Evolutionary conservation across 2,113 vertebrate species (phyloP).

Genomic region (Triplophysa dalaica): DNA sequence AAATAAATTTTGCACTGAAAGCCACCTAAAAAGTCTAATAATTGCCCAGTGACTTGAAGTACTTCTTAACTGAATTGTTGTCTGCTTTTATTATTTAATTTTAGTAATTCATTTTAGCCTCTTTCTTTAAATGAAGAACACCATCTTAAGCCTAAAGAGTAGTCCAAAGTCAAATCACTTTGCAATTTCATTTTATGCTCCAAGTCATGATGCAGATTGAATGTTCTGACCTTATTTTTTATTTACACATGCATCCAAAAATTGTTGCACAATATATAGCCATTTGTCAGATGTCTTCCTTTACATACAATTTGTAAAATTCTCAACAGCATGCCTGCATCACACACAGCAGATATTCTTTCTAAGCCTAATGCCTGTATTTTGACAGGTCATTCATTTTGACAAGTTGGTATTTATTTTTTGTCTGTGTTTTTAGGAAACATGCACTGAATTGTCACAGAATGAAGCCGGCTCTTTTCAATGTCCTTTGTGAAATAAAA

Average conservation of each 20-base stretch:
- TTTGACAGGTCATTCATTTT: slow-evolving; percentile 32
- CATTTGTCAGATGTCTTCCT: slow-evolving; percentile 26
- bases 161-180: neutral
- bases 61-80: neutral
- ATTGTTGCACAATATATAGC: neutral
- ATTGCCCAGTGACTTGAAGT: neutral
- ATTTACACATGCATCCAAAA: slow-evolving; percentile 16
- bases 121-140: neutral
- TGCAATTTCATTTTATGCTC: neutral
- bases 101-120: neutral
- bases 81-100: neutral
- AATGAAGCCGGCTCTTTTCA: slow-evolving; percentile 80
- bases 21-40: neutral
- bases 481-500: slow-evolving; percentile 79
- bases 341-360: neutral
- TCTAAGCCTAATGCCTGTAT: slow-evolving; percentile 18
- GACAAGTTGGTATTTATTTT: slow-evolving; percentile 40
- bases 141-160: neutral
- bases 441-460: slow-evolving; percentile 80
- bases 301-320: slow-evolving; percentile 12
- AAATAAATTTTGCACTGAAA: neutral
- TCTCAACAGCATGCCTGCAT: slow-evolving; percentile 3
- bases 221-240: neutral
- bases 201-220: neutral
- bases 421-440: slow-evolving; percentile 67